Conservation (phyloP, 2,113 vertebrate genomes). For the Delphinapterus leucas region DNA sequence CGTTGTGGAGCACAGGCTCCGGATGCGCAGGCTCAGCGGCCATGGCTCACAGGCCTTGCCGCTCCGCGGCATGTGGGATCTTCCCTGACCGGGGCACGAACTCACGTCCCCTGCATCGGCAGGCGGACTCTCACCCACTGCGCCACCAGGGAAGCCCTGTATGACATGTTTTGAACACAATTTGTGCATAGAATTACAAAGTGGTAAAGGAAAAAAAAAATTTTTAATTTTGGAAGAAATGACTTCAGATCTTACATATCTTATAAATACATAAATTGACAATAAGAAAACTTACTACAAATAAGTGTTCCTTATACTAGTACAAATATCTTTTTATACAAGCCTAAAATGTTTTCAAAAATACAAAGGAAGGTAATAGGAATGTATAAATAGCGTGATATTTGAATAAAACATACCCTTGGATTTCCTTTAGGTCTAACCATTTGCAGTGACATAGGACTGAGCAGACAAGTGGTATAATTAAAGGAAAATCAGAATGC, state of each 20-base stretch:
- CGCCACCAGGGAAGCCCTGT: neutral
- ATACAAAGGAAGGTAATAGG: neutral
- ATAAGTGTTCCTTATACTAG: neutral
- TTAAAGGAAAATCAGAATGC: neutral
- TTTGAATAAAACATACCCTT: neutral
- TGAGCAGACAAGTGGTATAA: neutral
- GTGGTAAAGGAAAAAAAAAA: neutral
- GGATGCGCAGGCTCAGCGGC: too few species aligned
- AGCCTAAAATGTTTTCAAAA: neutral
- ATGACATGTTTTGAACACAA: neutral
- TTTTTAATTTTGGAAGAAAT: neutral
- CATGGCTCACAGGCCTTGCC: too few species aligned
- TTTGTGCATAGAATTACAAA: conserved; percentile 8
- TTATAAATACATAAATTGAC: neutral
- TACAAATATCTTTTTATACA: neutral
- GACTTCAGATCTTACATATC: neutral
- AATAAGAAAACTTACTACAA: neutral
- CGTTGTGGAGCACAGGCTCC: too few species aligned
- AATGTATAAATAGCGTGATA: neutral
- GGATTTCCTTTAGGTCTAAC: conserved; percentile 14
- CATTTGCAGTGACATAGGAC: neutral
- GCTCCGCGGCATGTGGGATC: too few species aligned
- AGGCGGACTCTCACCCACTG: too few species aligned
- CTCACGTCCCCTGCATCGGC: too few species aligned
- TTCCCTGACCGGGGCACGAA: too few species aligned